Base-by-base conservation (phyloP, 2,797 vertebrate genomes). In the Enteromius thamalakanensis region DNA sequence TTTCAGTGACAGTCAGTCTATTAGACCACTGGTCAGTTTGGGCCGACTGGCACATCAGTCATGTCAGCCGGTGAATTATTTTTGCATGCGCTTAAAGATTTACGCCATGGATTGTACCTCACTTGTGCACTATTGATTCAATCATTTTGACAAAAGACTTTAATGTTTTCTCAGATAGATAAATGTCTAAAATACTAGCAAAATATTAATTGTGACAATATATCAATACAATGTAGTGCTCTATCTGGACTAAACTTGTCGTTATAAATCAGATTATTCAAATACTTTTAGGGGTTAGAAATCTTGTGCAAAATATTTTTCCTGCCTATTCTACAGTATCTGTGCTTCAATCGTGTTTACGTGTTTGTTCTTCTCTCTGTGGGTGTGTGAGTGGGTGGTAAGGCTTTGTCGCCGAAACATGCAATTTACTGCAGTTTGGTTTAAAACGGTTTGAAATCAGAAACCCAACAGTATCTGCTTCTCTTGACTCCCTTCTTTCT, bases 361-460 rank as follows among this genome's bases (percentile, higher is more conserved):
- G 11, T 67, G 71, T 76, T 26, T 70, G 58, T 68, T 70, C 42
- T 32, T 49, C 34, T 45, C 9, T 78, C 58, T 78, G 60, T 79
- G 81, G 69, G 65, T 23, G 69, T 79, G 84, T 47, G 76, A 74
- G 80, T 79, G 40, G 68, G 84, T 75, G 84, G 69, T 29, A 53
- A 74, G 11, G 32, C 32, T 72, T 40, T 51, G 8, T 81, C 11
- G 1, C 64, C 15, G 23, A 17, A 64, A 62, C 40, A 10, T 60
- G 29, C 42, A 40, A 17, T 81, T 72, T 74, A 79, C n/a, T 23
- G 58, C 71, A 60, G 49, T 69, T 69, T 64, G 67, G 76, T 76
- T 79, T 71, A n/a, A 76, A 60, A 37, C 53, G 11, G 55, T 81
- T 71, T 76, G 42, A 85, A 51, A 62, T 71, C 29, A 74, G 65